Percentiles rank a stretch among this genome's conserved stretches.
Conservation (phyloP, 2,113 vertebrate species). For the Zosterops pallidus region DNA sequence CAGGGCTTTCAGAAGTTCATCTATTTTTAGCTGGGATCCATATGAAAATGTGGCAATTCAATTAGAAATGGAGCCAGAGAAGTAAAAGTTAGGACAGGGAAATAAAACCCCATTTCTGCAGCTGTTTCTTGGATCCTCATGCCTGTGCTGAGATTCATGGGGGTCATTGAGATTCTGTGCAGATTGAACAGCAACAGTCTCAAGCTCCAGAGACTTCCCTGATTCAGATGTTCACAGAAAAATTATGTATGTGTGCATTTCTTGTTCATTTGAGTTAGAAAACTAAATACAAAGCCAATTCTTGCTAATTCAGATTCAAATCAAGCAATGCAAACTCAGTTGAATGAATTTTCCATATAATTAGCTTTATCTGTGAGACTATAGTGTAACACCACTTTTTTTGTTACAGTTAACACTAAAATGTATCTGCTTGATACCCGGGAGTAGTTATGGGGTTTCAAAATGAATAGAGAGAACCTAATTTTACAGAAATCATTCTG, state of each 20-base stretch:
- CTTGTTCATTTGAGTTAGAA: not conserved
- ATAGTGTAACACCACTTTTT: not conserved
- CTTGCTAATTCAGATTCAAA: not conserved
- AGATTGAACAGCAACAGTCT: not conserved
- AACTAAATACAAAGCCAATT: not conserved
- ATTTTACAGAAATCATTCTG: not conserved
- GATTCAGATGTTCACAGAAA: not conserved
- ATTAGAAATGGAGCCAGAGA: not conserved
- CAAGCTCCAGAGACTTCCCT: not conserved
- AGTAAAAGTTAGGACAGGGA: not conserved
- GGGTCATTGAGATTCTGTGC: not conserved
- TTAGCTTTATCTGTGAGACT: not conserved
- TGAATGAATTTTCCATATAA: slow-evolving; percentile 16
- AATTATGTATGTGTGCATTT: not conserved
- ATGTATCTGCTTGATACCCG: not conserved
- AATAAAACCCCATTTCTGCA: not conserved
- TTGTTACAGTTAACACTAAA: not conserved
- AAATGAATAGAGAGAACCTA: not conserved
- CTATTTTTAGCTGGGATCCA: not conserved
- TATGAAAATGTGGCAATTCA: not conserved
- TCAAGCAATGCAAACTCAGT: not conserved
- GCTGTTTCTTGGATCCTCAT: not conserved
- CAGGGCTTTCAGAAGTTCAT: not conserved
- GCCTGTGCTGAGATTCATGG: not conserved
- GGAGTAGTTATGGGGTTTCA: not conserved